Evolutionary conservation across 2,888 invertebrate species (phyloP).

Genomic region (Platypus cylindrus): DNA sequence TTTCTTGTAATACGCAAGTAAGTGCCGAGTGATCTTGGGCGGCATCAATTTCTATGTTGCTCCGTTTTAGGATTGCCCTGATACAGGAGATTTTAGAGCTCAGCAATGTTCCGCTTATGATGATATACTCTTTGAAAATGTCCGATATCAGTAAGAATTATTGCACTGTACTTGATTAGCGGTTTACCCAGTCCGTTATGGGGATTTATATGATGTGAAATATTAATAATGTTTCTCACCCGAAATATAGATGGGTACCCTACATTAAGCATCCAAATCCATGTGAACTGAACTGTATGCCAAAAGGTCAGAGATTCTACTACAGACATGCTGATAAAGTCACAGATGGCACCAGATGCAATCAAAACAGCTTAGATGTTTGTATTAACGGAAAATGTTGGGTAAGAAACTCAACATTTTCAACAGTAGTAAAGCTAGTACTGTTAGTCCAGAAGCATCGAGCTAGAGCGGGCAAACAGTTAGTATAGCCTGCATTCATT

Average conservation of each 20-base stretch:
- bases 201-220: background rate
- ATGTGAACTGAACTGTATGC: constrained; percentile 94
- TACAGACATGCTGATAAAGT: constrained; percentile 72
- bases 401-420: constrained; percentile 42
- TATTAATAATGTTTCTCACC: background rate
- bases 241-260: constrained; percentile 74
- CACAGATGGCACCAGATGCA: constrained; percentile 73
- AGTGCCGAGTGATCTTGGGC: constrained; percentile 16
- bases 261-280: constrained; percentile 78
- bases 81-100: constrained; percentile 67
- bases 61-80: constrained; percentile 70
- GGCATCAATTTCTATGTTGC: background rate
- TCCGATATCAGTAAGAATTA: constrained; percentile 60
- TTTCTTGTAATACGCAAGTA: constrained; percentile 83
- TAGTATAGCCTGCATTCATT: background rate
- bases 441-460: background rate
- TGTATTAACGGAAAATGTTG: constrained; percentile 91
- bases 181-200: background rate
- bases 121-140: constrained; percentile 65
- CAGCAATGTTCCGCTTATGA: constrained; percentile 85
- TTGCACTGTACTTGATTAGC: constrained; percentile 1
- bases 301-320: constrained; percentile 81
- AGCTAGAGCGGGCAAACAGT: too few relatives aligned
- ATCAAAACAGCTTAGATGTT: constrained; percentile 72
- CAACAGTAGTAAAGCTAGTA: too few relatives aligned